phyloP scores from a whole-genome alignment of 2,113 vertebrate species.

The Brachionichthys hirsutus region DNA sequence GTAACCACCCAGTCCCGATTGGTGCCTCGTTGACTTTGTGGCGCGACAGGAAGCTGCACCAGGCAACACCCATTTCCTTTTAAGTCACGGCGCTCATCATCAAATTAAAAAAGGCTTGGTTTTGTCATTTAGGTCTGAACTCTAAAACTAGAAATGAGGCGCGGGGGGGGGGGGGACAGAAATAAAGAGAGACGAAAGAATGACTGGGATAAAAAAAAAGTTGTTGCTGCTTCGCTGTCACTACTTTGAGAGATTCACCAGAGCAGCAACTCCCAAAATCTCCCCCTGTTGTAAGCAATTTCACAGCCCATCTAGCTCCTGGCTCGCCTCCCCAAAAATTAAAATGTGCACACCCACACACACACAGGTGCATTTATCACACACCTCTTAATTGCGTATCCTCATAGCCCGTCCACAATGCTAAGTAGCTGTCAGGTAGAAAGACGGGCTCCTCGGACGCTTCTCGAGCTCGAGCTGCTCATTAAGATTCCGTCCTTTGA shows the following conservation, averaged over 20 bases:
- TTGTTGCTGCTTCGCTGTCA: no score
- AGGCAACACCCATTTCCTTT: no score
- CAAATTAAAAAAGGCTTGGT: no score
- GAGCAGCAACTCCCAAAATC: constrained; percentile 50
- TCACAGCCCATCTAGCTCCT: constrained; percentile 68
- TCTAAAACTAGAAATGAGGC: no score
- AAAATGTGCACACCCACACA: constrained; percentile 49
- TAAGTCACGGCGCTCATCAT: no score
- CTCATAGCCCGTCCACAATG: constrained; percentile 56
- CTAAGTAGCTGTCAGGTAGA: constrained; percentile 58
- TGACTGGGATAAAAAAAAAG: not conserved
- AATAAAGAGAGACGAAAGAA: not conserved
- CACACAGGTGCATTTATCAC: constrained; percentile 48
- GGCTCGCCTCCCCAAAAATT: constrained; percentile 57
- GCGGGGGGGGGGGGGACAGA: not conserved
- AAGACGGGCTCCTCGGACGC: constrained; percentile 46
- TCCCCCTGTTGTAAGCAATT: constrained; percentile 71
- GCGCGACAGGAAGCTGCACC: no score
- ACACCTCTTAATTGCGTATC: constrained; percentile 66
- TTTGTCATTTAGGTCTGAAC: no score
- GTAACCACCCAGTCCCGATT: no score
- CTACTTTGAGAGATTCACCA: constrained; percentile 47
- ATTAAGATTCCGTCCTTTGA: constrained; percentile 72
- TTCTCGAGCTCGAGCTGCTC: constrained; percentile 47
- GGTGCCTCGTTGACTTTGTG: no score